Conservation (phyloP, 1,140 invertebrate species). For the Araneus ventricosus region DNA sequence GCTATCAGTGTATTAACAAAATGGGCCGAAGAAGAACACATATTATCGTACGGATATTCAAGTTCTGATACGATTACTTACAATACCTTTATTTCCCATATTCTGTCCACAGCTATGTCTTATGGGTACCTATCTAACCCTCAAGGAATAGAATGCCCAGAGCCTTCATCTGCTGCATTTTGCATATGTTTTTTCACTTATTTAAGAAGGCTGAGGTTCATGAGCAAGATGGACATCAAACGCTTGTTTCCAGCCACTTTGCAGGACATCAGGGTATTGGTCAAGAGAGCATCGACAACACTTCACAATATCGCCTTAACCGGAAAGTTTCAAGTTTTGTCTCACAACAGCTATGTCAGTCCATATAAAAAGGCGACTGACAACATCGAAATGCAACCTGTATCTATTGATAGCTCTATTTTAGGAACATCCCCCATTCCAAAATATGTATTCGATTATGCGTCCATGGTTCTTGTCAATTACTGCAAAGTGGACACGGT, state of each 20-base stretch:
- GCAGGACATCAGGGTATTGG: neutral
- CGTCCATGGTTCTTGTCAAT: neutral
- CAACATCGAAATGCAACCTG: neutral
- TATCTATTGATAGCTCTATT: conserved; percentile 6
- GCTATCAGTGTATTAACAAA: conserved; percentile 40
- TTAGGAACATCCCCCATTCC: neutral
- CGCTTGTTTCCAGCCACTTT: neutral
- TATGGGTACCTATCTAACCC: neutral
- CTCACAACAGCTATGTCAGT: neutral
- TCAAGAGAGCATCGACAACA: neutral
- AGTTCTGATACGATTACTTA: neutral
- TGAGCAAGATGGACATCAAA: neutral
- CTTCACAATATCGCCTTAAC: conserved; percentile 52
- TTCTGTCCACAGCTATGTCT: conserved; percentile 4
- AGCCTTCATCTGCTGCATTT: neutral
- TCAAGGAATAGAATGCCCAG: neutral
- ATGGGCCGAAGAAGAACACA: conserved; percentile 45
- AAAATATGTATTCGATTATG: neutral
- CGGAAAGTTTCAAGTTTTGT: neutral
- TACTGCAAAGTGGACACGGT: neutral
- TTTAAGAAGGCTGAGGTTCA: conserved; percentile 39
- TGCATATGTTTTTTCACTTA: conserved; percentile 56
- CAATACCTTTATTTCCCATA: neutral
- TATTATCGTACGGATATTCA: neutral
- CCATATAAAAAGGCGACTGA: neutral